Evolutionary conservation across 2,797 vertebrate genomes (phyloP).

Genomic region (Tragelaphus eurycerus): DNA sequence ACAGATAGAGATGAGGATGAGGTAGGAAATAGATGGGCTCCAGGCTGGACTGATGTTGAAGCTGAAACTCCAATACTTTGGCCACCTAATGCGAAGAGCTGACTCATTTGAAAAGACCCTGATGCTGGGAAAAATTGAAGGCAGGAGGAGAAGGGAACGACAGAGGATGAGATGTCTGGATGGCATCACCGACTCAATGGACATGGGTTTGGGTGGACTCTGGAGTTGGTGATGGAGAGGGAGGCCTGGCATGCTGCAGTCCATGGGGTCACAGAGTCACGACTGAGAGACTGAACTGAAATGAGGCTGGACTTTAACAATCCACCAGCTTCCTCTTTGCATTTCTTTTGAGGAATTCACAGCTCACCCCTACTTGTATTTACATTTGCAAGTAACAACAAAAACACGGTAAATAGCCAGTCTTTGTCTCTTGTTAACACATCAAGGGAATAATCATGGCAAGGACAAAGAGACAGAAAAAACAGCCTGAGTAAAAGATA

Average conservation of each 20-base stretch:
- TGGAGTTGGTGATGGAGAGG: not conserved
- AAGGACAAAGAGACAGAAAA: not conserved
- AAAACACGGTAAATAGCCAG: not conserved
- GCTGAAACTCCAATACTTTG: not conserved
- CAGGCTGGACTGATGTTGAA: not conserved
- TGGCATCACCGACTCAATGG: not conserved
- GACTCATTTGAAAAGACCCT: not conserved
- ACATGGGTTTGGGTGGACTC: not conserved
- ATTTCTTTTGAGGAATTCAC: not conserved
- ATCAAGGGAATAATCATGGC: not conserved
- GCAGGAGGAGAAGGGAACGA: not conserved
- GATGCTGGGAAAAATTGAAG: not conserved
- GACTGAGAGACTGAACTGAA: not conserved
- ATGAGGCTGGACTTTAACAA: not conserved
- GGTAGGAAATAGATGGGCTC: not conserved
- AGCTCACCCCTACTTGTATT: not conserved
- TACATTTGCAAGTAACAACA: not conserved
- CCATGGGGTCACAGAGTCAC: not conserved
- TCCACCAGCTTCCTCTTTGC: not conserved
- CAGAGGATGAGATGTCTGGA: not conserved
- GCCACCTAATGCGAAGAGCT: not conserved
- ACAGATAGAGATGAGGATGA: not conserved
- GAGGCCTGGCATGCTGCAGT: not conserved
- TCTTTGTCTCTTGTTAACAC: not conserved
- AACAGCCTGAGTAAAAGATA: not conserved